Conservation (phyloP, 2,797 vertebrate species). For the Orestias chungarensis region DNA sequence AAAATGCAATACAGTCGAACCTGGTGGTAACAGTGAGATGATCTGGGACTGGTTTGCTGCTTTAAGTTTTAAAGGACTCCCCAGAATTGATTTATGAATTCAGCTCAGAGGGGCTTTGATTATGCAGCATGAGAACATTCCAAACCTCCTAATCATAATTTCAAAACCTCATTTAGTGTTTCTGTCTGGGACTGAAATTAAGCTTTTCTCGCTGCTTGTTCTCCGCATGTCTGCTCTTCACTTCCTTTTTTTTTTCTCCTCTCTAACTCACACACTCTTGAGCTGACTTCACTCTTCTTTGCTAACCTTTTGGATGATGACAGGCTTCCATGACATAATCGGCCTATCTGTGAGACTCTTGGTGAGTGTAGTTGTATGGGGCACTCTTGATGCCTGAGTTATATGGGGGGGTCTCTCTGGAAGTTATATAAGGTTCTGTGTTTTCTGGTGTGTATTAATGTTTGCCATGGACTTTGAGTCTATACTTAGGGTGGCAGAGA, state of each 20-base stretch:
- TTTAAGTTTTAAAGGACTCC: no score
- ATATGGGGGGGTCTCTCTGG: conserved; percentile 7
- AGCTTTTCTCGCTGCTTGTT: conserved; percentile 20
- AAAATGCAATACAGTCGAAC: no score
- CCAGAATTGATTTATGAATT: no score
- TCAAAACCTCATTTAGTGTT: background rate
- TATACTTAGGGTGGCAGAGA: conserved; percentile 65
- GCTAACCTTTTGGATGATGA: conserved; percentile 62
- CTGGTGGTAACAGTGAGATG: no score
- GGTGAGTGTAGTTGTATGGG: conserved; percentile 16
- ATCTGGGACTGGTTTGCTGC: no score
- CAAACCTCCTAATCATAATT: background rate
- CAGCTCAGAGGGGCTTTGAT: background rate
- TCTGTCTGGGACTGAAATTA: background rate
- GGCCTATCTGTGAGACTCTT: conserved; percentile 39
- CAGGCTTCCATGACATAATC: conserved; percentile 57
- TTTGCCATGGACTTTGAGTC: conserved; percentile 69
- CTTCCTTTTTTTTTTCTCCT: conserved; percentile 16
- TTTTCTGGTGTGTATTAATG: conserved; percentile 21
- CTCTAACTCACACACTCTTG: conserved; percentile 61
- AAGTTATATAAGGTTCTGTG: background rate
- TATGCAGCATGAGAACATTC: background rate
- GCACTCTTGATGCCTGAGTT: conserved; percentile 15
- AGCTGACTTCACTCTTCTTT: conserved; percentile 40
- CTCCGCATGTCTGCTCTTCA: conserved; percentile 33